Evolutionary conservation across 2,797 vertebrate species (phyloP), one percentile per base, ranked within the genome.

Genomic region (Oryzias dopingdopingensis): DNA sequence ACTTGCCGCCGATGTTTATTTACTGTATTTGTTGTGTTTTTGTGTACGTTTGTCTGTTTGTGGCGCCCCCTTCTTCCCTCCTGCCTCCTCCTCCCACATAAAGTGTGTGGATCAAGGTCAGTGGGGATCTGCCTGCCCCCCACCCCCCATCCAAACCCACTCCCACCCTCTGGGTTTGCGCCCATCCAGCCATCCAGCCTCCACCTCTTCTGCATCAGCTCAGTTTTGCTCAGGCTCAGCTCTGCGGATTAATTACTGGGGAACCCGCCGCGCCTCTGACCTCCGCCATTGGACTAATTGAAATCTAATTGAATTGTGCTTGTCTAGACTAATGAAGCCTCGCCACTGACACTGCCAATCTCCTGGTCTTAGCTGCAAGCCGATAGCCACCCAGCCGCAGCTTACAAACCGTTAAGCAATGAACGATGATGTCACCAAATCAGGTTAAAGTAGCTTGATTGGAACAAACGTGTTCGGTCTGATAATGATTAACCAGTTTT

Each of bases 251-350:
- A 92, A 91, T 93, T 91, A 91, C 88, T 84, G 67, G 71, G 83
- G 83, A 90, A 86, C 87, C 89, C 79, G 74, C 69, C 16, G 78
- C 86, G 70, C 84, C 86, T 82, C 84, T 91, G 90, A 92, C 92
- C 91, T 91, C 88, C 85, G 83, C 86, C 80, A 65, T 81, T 56
- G 80, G 69, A 85, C 85, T 93, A 92, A 92, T 92, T 93, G 90
- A 91, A 92, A 92, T 88, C 87, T 92, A 92, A 93, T 92, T 92
- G 90, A 91, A 91, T 88, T 88, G 89, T 74, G 83, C 86, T 91
- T 89, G 91, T 93, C 90, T 92, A 89, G 89, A 91, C 91, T 90
- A 91, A 92, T 92, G 90, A 91, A 88, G 80, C 86, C 83, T 83
- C 72, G 45, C 83, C 76, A 89, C 83, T 85, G 86, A 90, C 90